Evolutionary conservation across 2,888 invertebrate species (phyloP), one percentile per base, ranked within the genome.

Genomic region (Rhagophthalmus giganteus): DNA sequence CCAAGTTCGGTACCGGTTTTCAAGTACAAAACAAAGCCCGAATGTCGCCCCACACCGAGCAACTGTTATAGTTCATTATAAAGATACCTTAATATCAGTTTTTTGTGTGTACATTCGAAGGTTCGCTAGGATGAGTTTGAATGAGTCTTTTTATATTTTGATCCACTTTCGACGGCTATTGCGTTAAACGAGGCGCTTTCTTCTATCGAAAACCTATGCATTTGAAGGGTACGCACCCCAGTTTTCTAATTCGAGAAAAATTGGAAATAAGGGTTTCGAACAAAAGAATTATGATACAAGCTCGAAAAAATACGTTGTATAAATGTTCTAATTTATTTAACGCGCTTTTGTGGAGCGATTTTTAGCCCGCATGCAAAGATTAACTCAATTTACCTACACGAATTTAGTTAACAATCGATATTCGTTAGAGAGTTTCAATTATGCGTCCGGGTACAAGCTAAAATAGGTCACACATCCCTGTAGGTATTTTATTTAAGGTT

Each of bases 381-480:
- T 62, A 59, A 58, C 54, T 51, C 59, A 62, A 62, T 62, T 62
- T 62, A 55, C 45, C 50, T 44, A 47, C 52, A 42, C 47, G 44
- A 53, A 55, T 50, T 56, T 60, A 54, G 55, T 51, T 50, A 57
- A 57, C 54, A 57, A 55, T 54, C 45, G 52, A 46, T 46, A 56
- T 57, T 60, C 62, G 62, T 59, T 62, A 62, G 48, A 57, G 57
- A 54, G 44, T 46, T 56, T 40, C 59, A 61, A 61, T 63, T 57
- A 61, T 60, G 51, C 45, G 48, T 42, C 46, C 50, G 50, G 58
- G 58, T 56, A 54, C 54, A 57, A 42, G 53, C 52, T 48, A 52
- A 66, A 66, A 61, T 64, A 60, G 66, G 66, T 70, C 71, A 67
- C 69, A 68, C 65, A 69, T 64, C 66, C 65, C 66, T 44, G 54